Percentiles rank a stretch among this genome's conserved stretches.
These are phyloP conservation scores for Nothobranchius kuhntae DNA, from an alignment of 2,113 vertebrate genomes.

Conservation along the genomic window DNA sequence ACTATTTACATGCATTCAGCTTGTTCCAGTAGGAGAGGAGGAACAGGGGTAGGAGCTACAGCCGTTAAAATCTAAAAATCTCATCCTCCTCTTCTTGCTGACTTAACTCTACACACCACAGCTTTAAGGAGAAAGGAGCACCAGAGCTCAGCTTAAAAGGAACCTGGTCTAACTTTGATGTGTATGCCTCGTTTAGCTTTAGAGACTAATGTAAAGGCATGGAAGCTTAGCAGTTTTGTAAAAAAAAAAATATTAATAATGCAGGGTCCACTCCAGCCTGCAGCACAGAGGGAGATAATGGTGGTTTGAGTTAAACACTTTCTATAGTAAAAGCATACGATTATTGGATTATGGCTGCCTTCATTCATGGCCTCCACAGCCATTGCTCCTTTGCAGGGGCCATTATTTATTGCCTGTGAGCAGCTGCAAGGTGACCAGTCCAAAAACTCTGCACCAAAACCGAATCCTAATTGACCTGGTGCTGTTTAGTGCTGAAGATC, in stretches of 20 bases:
- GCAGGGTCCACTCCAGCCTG: background rate
- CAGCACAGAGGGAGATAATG: background rate
- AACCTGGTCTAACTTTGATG: background rate
- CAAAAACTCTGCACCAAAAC: background rate
- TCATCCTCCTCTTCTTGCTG: too few species aligned
- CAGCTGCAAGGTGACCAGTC: background rate
- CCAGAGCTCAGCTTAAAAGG: too few species aligned
- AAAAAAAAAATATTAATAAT: background rate
- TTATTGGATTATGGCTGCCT: background rate
- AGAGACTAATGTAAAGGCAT: background rate
- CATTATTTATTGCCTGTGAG: conserved; percentile 3
- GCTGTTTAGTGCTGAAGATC: background rate
- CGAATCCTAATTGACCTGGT: background rate
- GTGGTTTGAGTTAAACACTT: background rate
- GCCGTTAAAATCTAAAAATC: too few species aligned
- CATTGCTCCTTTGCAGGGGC: background rate
- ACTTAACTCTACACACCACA: too few species aligned
- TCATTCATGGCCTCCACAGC: background rate
- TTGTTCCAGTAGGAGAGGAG: too few species aligned
- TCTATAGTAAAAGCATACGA: too few species aligned
- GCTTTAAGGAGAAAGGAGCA: too few species aligned
- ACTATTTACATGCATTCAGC: too few species aligned
- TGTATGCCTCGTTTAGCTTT: background rate
- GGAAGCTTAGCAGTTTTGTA: background rate
- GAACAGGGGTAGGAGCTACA: too few species aligned